phyloP scores from a whole-genome alignment of 2,888 invertebrate species.

The Parochlus steinenii region DNA sequence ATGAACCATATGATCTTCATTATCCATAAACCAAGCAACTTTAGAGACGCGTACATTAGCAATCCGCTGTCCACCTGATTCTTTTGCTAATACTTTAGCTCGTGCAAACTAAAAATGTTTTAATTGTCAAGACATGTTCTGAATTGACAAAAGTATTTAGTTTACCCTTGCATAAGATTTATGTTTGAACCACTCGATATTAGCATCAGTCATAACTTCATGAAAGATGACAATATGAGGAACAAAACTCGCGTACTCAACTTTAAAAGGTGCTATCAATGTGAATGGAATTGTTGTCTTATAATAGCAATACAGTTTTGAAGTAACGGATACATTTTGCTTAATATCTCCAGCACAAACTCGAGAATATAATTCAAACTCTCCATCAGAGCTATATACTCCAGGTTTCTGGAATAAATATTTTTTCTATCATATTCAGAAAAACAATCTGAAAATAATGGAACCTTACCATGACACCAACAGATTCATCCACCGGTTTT shows the following conservation, averaged over 20 bases:
- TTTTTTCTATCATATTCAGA: too few relatives aligned
- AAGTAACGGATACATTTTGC: not conserved
- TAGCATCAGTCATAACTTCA: constrained; percentile 35
- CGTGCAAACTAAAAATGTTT: too few relatives aligned
- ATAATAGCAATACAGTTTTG: not conserved
- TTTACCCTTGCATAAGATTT: constrained; percentile 16
- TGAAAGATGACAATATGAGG: constrained; percentile 39
- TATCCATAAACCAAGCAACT: constrained; percentile 38
- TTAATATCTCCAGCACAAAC: not conserved
- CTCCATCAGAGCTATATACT: not conserved
- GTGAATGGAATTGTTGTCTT: constrained; percentile 14
- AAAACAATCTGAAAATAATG: too few relatives aligned
- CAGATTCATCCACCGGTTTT: not conserved
- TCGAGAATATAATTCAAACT: not conserved
- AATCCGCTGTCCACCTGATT: too few relatives aligned
- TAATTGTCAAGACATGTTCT: not conserved
- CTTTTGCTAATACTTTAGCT: too few relatives aligned
- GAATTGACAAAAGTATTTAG: not conserved
- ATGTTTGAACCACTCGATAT: constrained; percentile 35
- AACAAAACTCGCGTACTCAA: constrained; percentile 34
- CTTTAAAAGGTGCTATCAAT: constrained; percentile 27
- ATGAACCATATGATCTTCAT: not conserved
- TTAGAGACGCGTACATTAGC: constrained; percentile 42
- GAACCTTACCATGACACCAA: not conserved
- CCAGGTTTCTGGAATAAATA: not conserved